These are phyloP conservation scores for Dipodomys merriami DNA, from an alignment of 2,113 vertebrate genomes.

Conservation along the genomic window DNA sequence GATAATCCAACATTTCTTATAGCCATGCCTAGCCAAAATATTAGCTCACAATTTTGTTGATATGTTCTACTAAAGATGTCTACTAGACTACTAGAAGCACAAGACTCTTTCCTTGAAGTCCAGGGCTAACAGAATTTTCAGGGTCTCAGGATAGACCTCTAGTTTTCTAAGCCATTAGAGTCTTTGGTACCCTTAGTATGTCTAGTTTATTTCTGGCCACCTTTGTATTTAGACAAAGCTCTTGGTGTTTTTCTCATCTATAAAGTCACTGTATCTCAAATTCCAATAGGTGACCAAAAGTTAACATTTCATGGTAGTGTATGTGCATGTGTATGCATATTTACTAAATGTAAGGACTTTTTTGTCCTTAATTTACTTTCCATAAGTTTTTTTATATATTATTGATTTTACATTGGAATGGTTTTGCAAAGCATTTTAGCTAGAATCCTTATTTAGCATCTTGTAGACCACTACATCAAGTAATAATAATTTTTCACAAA, in stretches of 20 bases:
- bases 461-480: conserved; percentile 52
- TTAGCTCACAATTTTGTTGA: not conserved
- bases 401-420: conserved; percentile 75
- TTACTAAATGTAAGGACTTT: conserved; percentile 45
- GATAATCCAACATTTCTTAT: not conserved
- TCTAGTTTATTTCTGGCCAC: not conserved
- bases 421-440: conserved; percentile 70
- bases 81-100: not conserved
- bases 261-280: conserved; percentile 50
- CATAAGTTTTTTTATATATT: conserved; percentile 68
- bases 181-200: not conserved
- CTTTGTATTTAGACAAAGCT: not conserved
- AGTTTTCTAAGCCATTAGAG: not conserved
- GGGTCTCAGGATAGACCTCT: not conserved
- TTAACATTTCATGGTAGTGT: conserved; percentile 62
- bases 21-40: not conserved
- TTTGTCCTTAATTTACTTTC: conserved; percentile 69
- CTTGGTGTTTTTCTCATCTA: conserved; percentile 28
- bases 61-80: not conserved
- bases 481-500: conserved; percentile 71
- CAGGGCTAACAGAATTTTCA: not conserved
- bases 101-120: not conserved
- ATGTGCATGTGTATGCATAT: not conserved
- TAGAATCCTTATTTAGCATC: conserved; percentile 69
- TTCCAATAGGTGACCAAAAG: not conserved